Base-by-base conservation (phyloP, 2,888 invertebrate genomes). In the Acronicta psi region DNA sequence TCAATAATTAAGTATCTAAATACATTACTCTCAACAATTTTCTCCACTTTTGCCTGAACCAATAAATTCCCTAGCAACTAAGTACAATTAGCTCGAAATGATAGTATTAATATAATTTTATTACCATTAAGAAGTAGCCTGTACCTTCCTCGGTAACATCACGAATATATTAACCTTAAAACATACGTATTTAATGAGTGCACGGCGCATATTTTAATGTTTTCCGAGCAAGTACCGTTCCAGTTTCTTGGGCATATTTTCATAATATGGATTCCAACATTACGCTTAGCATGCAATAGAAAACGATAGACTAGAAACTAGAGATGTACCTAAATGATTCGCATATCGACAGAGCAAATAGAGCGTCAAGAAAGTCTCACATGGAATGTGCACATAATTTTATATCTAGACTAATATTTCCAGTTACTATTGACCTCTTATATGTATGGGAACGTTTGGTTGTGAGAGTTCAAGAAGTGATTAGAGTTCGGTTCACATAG, bases 181-280 rank as follows among this genome's bases (percentile, higher is more conserved):
- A 64, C 45, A 55, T 37, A 56, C 20, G 47, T 55, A 17, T 54
- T 57, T 64, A 59, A 59, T 59, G 54, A 56, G 47, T 49, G 44
- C 57, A 60, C 31, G 44, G 42, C 61, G 66, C 61, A 60, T 62
- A 69, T 73, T 63, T 64, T 59, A 70, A 65, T 65, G 46, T 68
- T 69, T 65, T 36, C 40, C 46, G 25, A 54, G 51, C 53, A 13
- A 49, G 43, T 56, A 53, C 42, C 78, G 79, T 79, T 78, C 73
- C 72, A 69, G 73, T 73, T 71, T 71, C 63, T 60, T 70, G 69
- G 69, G 42, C 71, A 64, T 58, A 80, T 80, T 81, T 80, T 81
- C 75, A 79, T 75, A 79, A 79, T 75, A 79, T 74, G 77, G 73
- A 74, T 73, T 70, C 79, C 53, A 49, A 62, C 53, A 42, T 29